A percentile compares a stretch with the other conserved stretches of the same genome.
Conservation (phyloP, 2,113 vertebrate species). For the Strix uralensis region DNA sequence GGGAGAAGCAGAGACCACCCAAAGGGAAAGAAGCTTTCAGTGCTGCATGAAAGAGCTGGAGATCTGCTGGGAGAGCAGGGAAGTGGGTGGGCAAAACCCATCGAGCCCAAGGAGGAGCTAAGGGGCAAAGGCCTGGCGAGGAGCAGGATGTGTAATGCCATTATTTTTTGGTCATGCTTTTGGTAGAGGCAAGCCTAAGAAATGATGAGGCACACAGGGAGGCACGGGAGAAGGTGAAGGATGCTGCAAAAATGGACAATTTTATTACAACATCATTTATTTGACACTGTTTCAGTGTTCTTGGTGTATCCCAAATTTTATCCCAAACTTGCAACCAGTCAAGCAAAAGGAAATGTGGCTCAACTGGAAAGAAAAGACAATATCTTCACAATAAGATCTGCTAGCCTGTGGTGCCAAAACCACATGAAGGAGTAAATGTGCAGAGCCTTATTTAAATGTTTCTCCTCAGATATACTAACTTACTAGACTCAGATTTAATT, state of each 20-base stretch:
- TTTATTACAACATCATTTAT: background rate
- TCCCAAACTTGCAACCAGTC: background rate
- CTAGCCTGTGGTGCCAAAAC: background rate
- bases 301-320: background rate
- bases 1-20: background rate
- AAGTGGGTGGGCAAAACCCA: background rate
- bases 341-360: background rate
- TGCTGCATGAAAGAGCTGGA: background rate
- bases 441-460: background rate
- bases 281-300: background rate
- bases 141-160: background rate
- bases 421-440: background rate
- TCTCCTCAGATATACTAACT: background rate
- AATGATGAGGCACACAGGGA: rapidly evolving
- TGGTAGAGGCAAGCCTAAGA: background rate
- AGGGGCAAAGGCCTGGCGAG: background rate
- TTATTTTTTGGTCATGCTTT: background rate
- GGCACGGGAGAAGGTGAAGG: background rate
- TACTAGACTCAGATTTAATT: background rate
- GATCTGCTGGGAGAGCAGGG: background rate
- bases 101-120: background rate
- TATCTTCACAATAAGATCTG: background rate
- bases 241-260: background rate
- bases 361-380: background rate
- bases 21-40: background rate